Evolutionary conservation across 2,888 invertebrate species (phyloP), one percentile per base, ranked within the genome.

Genomic region (Bombylius major): DNA sequence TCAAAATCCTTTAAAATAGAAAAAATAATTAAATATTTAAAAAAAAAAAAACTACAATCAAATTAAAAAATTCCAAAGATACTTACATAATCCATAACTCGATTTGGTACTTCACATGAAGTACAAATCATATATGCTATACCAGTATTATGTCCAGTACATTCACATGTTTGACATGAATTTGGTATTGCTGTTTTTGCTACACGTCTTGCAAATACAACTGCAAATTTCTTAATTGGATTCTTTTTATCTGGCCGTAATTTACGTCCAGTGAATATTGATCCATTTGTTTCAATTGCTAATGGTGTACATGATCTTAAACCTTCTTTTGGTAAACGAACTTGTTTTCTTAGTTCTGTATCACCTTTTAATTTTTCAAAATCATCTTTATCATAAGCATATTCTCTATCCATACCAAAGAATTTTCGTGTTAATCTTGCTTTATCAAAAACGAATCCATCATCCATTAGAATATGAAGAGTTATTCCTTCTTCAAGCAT

Each of bases 301-400:
- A 93, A 76, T 0, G 89, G 86, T 1, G 84, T 82, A 67, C 93
- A 93, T 50, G 86, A 79, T 23, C 89, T 89, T 34, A 91, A 75
- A 58, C 80, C 81, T 57, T 81, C 81, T 68, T 89, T 90, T 1
- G 90, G 86, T 59, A 88, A 73, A 57, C 81, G 83, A 32, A 89
- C 83, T 70, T 89, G 86, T 59, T 82, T 81, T 59, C 86, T 76
- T 8, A 91, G 76, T 48, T 82, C 84, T 0, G 76, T 70, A 70
- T 92, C 89, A 0, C 92, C 92, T 34, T 76, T 78, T 32, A 89
- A 69, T 1, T 73, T 69, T 61, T 82, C 81, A 54, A 83, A 79
- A 67, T 87, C 89, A 62, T 87, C 88, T 67, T 86, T 87, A 0
- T 91, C 89, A 68, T 85, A 94, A 0, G 89, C 89, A 52, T 80